These are phyloP conservation scores for Volucella inflata DNA, from an alignment of 2,888 invertebrate species.

Conservation along the genomic window DNA sequence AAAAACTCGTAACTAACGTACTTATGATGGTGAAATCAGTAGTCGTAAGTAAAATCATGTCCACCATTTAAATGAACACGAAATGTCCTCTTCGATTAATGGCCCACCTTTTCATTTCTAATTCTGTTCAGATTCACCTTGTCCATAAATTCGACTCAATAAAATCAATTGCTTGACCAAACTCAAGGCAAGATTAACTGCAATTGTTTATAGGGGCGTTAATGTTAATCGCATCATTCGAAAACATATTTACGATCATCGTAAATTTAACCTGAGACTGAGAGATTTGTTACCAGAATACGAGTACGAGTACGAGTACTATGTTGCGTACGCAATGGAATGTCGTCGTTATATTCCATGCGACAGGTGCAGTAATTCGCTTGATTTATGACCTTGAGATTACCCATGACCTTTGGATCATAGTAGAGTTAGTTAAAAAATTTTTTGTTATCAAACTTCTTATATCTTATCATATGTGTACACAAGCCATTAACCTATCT, in stretches of 20 bases:
- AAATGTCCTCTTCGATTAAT: background rate
- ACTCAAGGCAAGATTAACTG: constrained; percentile 30
- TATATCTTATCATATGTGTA: too few species aligned
- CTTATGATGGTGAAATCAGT: too few species aligned
- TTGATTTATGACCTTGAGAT: constrained; percentile 57
- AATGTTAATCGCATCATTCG: constrained; percentile 72
- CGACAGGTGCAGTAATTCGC: constrained; percentile 59
- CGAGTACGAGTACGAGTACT: too few species aligned
- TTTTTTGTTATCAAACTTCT: too few species aligned
- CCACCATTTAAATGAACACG: too few species aligned
- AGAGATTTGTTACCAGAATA: constrained; percentile 53
- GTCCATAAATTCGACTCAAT: constrained; percentile 62
- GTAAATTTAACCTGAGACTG: constrained; percentile 49
- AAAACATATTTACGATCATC: constrained; percentile 66
- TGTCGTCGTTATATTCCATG: constrained; percentile 48
- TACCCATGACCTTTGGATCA: constrained; percentile 45
- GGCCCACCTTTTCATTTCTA: background rate
- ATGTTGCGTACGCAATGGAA: constrained; percentile 55
- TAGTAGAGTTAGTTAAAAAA: background rate
- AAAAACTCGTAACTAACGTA: too few species aligned
- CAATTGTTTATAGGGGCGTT: constrained; percentile 66
- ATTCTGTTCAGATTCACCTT: constrained; percentile 15
- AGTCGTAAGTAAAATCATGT: too few species aligned
- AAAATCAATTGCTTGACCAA: constrained; percentile 61
- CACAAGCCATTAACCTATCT: too few species aligned